These are phyloP conservation scores for Porites lutea DNA, from an alignment of 64 coral and sea anemone genomes.

Conservation along the genomic window DNA sequence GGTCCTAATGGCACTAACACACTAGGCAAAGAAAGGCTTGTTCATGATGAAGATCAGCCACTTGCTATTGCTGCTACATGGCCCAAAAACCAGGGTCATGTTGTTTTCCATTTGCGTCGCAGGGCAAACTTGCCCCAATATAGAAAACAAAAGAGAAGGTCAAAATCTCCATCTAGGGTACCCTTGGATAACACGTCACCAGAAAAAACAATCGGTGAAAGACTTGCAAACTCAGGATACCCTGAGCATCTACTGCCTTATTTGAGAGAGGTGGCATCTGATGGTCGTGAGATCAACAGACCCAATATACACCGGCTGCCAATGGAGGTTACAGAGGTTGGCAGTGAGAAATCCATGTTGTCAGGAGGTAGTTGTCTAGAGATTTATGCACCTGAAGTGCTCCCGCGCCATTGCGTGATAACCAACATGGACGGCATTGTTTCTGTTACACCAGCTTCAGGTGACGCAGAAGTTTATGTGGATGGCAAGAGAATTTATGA, in stretches of 20 bases:
- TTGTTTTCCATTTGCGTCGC: constrained; percentile 92
- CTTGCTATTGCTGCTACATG: constrained; percentile 92
- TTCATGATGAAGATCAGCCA: constrained; percentile 92
- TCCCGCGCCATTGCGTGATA: constrained; percentile 89
- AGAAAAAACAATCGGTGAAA: constrained; percentile 70
- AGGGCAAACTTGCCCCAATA: constrained; percentile 85
- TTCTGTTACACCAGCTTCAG: constrained; percentile 72
- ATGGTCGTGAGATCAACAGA: constrained; percentile 72
- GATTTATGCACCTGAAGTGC: constrained; percentile 68
- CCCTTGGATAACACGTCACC: constrained; percentile 62
- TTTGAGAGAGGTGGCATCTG: constrained; percentile 75
- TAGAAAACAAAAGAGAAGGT: constrained; percentile 85
- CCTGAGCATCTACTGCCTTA: constrained; percentile 90
- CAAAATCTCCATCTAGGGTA: constrained; percentile 80
- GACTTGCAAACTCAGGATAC: constrained; percentile 61
- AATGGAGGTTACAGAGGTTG: constrained; percentile 92
- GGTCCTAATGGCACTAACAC: constrained; percentile 72
- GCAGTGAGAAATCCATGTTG: constrained; percentile 86
- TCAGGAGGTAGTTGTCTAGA: constrained; percentile 75
- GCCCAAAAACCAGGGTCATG: constrained; percentile 83
- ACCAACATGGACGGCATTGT: constrained; percentile 89
- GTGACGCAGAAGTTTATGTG: constrained; percentile 80
- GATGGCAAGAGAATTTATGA: constrained; percentile 89
- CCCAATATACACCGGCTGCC: constrained; percentile 68
- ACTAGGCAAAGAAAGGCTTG: constrained; percentile 90